Evolutionary conservation across 2,113 vertebrate species (phyloP).

Genomic region (Pteropus alecto): DNA sequence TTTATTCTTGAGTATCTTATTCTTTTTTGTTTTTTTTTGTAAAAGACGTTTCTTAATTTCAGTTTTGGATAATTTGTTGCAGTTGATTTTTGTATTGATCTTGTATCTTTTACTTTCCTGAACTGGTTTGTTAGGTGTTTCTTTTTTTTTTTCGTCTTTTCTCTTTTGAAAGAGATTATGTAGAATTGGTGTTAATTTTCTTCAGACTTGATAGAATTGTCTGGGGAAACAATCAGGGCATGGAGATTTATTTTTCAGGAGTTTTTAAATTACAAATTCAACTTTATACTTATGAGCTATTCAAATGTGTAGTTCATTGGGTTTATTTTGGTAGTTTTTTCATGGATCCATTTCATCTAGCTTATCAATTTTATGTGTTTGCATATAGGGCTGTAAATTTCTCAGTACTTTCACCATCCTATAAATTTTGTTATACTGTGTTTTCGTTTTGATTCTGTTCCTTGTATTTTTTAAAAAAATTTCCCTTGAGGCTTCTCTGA

Average conservation of each 20-base stretch:
- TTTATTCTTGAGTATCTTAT: background rate
- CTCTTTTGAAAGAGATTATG: background rate
- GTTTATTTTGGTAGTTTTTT: background rate
- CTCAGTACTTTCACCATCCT: background rate
- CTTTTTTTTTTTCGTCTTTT: background rate
- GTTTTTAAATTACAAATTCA: background rate
- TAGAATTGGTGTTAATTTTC: slow-evolving; percentile 1
- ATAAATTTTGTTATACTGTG: background rate
- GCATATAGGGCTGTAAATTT: background rate
- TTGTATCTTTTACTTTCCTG: background rate
- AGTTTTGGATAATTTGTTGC: background rate
- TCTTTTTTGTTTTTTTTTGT: background rate
- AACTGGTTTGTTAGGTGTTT: background rate
- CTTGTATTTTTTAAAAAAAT: background rate
- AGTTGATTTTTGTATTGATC: background rate
- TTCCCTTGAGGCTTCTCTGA: background rate
- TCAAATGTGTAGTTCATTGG: background rate
- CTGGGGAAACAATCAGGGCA: background rate
- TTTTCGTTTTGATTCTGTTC: background rate
- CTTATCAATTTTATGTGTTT: background rate
- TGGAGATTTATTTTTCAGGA: background rate
- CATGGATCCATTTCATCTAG: background rate
- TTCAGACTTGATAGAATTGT: background rate
- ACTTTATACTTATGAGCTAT: background rate
- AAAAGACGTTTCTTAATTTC: background rate